These are phyloP conservation scores for Rhinichthys osculus DNA, from an alignment of 2,797 vertebrate species.

Conservation along the genomic window DNA sequence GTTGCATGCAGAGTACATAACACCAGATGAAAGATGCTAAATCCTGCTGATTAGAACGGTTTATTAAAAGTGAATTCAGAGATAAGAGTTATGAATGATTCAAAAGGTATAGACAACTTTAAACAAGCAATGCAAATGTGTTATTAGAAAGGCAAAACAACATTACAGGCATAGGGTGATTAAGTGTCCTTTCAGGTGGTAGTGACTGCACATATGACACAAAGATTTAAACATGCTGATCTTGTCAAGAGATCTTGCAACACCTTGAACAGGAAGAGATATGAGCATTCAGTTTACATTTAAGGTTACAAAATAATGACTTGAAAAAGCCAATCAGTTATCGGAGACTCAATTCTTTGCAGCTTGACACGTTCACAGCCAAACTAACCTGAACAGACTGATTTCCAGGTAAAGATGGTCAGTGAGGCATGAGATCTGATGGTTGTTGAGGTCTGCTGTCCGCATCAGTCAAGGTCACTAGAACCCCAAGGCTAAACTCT, in stretches of 20 bases:
- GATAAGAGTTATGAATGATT: neutral
- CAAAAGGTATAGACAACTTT: neutral
- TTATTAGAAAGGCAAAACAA: neutral
- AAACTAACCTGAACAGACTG: neutral
- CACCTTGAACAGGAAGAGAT: neutral
- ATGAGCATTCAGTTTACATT: neutral
- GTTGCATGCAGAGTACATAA: neutral
- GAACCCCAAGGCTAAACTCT: neutral
- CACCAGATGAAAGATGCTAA: neutral
- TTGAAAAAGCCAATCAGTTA: neutral
- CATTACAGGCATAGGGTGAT: neutral
- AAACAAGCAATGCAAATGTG: neutral
- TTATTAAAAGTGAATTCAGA: neutral
- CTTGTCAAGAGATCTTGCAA: neutral
- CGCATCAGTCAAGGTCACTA: neutral
- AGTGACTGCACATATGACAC: neutral
- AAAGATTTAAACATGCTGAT: neutral
- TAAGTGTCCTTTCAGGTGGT: neutral
- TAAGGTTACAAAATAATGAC: neutral
- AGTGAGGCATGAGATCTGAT: slow-evolving; percentile 18
- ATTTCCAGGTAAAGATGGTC: neutral
- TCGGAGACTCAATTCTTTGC: neutral
- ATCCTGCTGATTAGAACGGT: neutral
- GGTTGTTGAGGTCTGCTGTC: neutral
- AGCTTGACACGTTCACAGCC: neutral